Base-by-base conservation (phyloP, 2,113 vertebrate genomes). In the Oncorhynchus masou region DNA sequence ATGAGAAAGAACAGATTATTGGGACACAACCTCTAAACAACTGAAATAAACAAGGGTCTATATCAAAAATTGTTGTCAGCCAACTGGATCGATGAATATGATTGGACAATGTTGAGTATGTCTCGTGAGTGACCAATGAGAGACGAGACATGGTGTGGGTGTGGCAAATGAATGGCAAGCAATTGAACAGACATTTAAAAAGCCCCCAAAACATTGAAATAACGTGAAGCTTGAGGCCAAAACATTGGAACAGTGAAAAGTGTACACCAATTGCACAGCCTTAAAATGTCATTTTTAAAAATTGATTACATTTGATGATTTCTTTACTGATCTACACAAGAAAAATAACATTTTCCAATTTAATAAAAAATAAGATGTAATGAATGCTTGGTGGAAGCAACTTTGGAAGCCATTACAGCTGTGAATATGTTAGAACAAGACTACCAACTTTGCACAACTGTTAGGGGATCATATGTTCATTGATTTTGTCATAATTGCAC, bases 31-130 rank as follows among this genome's bases (percentile, higher is more conserved):
- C 51, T 16, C 51, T 19, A 90, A 75, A 75, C 81, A 91, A 88
- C 81, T 87, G 81, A 87, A 90, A 89, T 78, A 90, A 88, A 91
- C 77, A 88, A 79, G 78, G 70, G 74, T 68, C 64, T 74, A 45
- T 62, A 67, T 54, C 81, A 84, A 76, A 39, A 75, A 13, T 78
- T n/a, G n/a, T n/a, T n/a, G n/a, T n/a, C n/a, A n/a, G n/a, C n/a
- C n/a, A 48, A 31, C 11, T 9, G 54, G 2, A 12, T 67, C 81
- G 75, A 16, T 76, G 82, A 84, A 34, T 25, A 75, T 82, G 85
- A 85, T 75, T 70, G 80, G 34, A 84, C 79, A 15, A 19, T 19
- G 66, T 75, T 78, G 87, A 76, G 74, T 72, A 83, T 77, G 60
- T 73, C 83, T 77, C 34, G 16, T 54, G 51, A 54, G 4, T 70